Conservation (phyloP, 1,140 invertebrate species). For the Ectropis grisescens region DNA sequence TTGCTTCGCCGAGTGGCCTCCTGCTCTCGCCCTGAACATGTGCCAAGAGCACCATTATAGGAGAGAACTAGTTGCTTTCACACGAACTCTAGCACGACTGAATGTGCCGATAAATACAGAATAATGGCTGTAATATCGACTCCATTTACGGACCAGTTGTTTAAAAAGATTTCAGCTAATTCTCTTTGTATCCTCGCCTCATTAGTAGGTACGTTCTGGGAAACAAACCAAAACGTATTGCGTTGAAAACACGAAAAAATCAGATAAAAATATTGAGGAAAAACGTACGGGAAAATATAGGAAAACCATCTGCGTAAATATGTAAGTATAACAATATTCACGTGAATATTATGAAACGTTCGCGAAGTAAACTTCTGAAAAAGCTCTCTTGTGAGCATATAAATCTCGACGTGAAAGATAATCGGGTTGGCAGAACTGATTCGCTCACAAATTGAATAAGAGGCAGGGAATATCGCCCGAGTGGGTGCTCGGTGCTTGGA, state of each 20-base stretch:
- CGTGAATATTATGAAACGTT: constrained; percentile 15
- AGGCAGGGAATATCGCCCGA: constrained; percentile 43
- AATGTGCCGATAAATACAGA: constrained; percentile 28
- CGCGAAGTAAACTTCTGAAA: constrained; percentile 28
- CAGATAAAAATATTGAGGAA: too few relatives aligned
- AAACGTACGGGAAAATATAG: too few relatives aligned
- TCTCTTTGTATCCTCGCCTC: too few relatives aligned
- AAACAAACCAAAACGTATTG: too few relatives aligned
- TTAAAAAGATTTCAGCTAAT: too few relatives aligned
- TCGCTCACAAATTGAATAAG: constrained; percentile 64
- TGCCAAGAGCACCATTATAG: constrained; percentile 44
- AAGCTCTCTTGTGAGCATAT: constrained; percentile 40
- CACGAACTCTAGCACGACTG: constrained; percentile 19
- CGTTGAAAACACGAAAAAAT: too few relatives aligned
- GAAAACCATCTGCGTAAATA: too few relatives aligned
- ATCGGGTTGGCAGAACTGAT: constrained; percentile 60
- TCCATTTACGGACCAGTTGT: constrained; percentile 3
- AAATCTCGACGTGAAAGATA: constrained; percentile 57
- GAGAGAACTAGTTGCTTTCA: constrained; percentile 42
- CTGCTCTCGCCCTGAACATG: constrained; percentile 27
- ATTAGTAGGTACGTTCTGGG: too few relatives aligned
- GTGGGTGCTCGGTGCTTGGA: constrained; percentile 20
- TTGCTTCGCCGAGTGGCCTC: constrained; percentile 43
- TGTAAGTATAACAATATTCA: constrained; percentile 1
- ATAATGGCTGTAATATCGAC: constrained; percentile 10